A percentile compares a stretch with the other conserved stretches of the same genome.
phyloP scores from a whole-genome alignment of 2,888 invertebrate species.

The Pammene aurita region DNA sequence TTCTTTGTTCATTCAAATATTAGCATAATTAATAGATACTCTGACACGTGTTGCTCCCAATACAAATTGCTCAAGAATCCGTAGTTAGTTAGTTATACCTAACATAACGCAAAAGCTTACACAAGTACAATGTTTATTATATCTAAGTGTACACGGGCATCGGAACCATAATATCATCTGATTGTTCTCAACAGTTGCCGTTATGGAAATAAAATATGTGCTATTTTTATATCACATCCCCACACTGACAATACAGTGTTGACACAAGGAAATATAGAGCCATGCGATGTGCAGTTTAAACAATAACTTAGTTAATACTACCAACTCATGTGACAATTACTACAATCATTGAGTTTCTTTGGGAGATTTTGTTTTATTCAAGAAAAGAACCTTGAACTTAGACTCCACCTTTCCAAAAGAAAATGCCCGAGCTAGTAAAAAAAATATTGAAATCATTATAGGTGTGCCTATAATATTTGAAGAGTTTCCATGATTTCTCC shows the following conservation, averaged over 20 bases:
- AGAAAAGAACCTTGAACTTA: no score
- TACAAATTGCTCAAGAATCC: conserved; percentile 7
- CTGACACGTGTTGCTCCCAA: background rate
- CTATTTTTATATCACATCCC: conserved; percentile 41
- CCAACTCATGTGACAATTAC: background rate
- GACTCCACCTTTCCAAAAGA: no score
- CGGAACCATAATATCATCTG: conserved; percentile 58
- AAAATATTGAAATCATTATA: no score
- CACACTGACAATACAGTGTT: conserved; percentile 37
- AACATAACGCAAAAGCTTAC: conserved; percentile 20
- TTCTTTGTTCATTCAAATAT: background rate
- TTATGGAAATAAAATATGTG: conserved; percentile 51
- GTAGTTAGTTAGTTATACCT: conserved; percentile 4
- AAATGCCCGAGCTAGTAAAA: no score
- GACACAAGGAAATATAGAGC: conserved; percentile 23
- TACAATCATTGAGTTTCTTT: background rate
- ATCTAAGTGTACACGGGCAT: conserved; percentile 45
- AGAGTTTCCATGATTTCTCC: no score
- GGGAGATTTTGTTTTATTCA: no score
- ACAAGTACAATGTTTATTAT: conserved; percentile 32
- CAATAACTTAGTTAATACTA: conserved; percentile 5
- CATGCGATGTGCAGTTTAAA: conserved; percentile 12
- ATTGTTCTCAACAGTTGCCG: conserved; percentile 58
- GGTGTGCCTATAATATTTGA: no score
- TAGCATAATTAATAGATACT: background rate